Evolutionary conservation across 2,888 invertebrate genomes (phyloP).

Genomic region (Hybos culiciformis): DNA sequence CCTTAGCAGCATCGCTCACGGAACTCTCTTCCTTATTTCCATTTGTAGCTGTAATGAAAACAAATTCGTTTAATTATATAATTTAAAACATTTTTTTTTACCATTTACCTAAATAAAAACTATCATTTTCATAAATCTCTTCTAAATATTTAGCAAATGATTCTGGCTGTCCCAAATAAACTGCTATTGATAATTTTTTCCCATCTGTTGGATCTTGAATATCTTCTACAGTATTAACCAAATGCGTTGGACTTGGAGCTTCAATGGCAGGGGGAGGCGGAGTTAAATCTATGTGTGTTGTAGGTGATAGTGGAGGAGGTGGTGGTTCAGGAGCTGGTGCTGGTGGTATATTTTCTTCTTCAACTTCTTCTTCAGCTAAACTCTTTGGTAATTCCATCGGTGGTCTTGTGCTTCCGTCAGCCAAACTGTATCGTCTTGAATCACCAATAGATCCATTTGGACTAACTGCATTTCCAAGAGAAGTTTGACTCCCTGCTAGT

Average conservation of each 20-base stretch:
- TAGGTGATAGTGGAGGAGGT: slow-evolving; percentile 31
- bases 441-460: slow-evolving; percentile 38
- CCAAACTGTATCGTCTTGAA: slow-evolving; percentile 45
- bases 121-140: slow-evolving; percentile 50
- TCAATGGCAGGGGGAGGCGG: slow-evolving; percentile 35
- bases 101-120: slow-evolving; percentile 37
- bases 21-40: neutral
- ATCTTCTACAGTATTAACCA: slow-evolving; percentile 42
- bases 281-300: slow-evolving; percentile 33
- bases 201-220: slow-evolving; percentile 62
- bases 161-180: slow-evolving; percentile 73
- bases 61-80: slow-evolving; percentile 26
- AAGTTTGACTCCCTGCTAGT: slow-evolving; percentile 47
- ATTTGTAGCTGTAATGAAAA: slow-evolving; percentile 19
- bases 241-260: slow-evolving; percentile 27
- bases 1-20: neutral
- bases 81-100: slow-evolving; percentile 42
- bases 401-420: slow-evolving; percentile 38
- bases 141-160: slow-evolving; percentile 57
- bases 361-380: slow-evolving; percentile 32
- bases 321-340: slow-evolving; percentile 35
- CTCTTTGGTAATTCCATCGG: slow-evolving; percentile 35
- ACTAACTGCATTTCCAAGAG: slow-evolving; percentile 38
- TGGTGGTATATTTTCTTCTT: slow-evolving; percentile 29
- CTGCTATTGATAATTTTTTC: slow-evolving; percentile 75